phyloP scores from a whole-genome alignment of 2,797 vertebrate genomes.

The Chelon auratus region DNA sequence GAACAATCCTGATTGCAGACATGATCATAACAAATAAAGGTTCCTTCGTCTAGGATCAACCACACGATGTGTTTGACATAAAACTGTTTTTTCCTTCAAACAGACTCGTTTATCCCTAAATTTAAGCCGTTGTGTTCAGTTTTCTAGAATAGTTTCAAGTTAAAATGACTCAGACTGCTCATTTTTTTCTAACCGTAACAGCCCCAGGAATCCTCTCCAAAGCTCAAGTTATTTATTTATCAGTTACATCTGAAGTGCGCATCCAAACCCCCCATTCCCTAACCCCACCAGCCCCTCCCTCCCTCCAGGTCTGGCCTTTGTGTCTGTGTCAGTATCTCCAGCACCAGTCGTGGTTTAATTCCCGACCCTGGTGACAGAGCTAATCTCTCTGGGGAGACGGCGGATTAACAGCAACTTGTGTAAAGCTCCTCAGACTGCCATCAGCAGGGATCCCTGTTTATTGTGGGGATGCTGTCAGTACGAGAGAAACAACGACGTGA shows the following conservation, averaged over 20 bases:
- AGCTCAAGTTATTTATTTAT: constrained; percentile 22
- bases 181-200: too few relatives aligned
- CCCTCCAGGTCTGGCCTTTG: constrained; percentile 2
- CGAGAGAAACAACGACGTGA: constrained; percentile 2
- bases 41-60: background rate
- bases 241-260: background rate
- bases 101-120: constrained; percentile 1
- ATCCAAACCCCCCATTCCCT: too few relatives aligned
- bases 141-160: background rate
- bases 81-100: constrained; percentile 15
- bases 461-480: constrained; percentile 20
- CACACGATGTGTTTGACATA: background rate
- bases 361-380: constrained; percentile 61
- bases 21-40: background rate
- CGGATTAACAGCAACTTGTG: constrained; percentile 68
- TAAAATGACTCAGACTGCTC: too few relatives aligned
- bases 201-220: background rate
- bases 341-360: constrained; percentile 63
- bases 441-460: constrained; percentile 48
- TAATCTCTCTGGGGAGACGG: constrained; percentile 77
- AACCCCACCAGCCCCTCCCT: background rate
- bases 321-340: constrained; percentile 53
- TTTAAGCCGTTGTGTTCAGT: constrained; percentile 12
- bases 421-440: constrained; percentile 57
- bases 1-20: background rate